phyloP scores from a whole-genome alignment of 2,113 vertebrate genomes.

The Apus apus region DNA sequence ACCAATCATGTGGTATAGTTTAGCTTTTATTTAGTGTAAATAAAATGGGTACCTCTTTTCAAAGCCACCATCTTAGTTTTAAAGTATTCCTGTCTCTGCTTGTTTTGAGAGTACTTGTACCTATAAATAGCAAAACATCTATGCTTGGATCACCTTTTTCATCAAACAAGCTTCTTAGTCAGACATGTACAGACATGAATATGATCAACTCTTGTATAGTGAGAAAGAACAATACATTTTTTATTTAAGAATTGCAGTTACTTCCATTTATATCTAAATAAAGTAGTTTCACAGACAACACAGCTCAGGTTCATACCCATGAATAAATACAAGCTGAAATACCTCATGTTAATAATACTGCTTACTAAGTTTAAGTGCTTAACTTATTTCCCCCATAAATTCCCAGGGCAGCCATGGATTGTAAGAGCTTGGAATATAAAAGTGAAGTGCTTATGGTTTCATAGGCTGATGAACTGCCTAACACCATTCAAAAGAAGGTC shows the following conservation, averaged over 20 bases:
- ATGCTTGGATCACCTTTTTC: conserved; percentile 60
- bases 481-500: not conserved
- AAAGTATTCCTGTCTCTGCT: conserved; percentile 53
- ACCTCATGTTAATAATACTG: conserved; percentile 10
- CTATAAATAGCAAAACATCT: conserved; percentile 71
- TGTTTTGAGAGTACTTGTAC: conserved; percentile 42
- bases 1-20: conserved; percentile 53
- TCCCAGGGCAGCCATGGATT: conserved; percentile 32
- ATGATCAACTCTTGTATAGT: conserved; percentile 33
- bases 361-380: conserved; percentile 1
- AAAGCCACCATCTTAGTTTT: conserved; percentile 47
- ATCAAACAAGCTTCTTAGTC: conserved; percentile 62
- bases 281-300: conserved; percentile 16
- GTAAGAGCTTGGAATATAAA: conserved; percentile 53
- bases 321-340: conserved; percentile 53
- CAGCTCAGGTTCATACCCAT: conserved; percentile 14
- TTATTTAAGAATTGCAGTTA: conserved; percentile 59
- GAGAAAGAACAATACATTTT: conserved; percentile 61
- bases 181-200: conserved; percentile 64
- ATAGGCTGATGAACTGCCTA: not conserved
- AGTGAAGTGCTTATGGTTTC: conserved; percentile 8
- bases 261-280: conserved; percentile 62
- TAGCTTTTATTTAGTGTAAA: conserved; percentile 74
- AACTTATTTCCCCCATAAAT: conserved; percentile 24
- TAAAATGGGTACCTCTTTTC: conserved; percentile 54